These are phyloP conservation scores for Marasmarcha lunaedactyla DNA, from an alignment of 2,888 invertebrate species.

Conservation along the genomic window DNA sequence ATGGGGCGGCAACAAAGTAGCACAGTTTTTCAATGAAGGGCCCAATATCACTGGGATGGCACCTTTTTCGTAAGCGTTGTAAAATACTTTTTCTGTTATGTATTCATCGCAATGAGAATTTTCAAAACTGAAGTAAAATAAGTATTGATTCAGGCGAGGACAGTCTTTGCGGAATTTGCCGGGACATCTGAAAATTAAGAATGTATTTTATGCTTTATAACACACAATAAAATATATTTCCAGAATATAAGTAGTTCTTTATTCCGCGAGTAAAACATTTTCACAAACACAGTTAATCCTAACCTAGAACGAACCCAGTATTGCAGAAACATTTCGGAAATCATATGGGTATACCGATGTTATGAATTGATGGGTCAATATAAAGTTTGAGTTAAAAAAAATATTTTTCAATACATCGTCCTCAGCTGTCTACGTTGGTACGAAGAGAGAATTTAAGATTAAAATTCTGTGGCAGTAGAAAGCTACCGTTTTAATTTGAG, in stretches of 20 bases:
- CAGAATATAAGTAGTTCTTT: conserved; percentile 20
- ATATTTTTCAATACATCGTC: too few species aligned
- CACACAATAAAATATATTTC: neutral
- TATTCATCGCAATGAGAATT: conserved; percentile 73
- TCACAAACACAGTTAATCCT: too few species aligned
- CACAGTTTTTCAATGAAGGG: conserved; percentile 37
- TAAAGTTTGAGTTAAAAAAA: too few species aligned
- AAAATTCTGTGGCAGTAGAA: too few species aligned
- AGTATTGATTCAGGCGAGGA: conserved; percentile 47
- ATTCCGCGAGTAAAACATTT: conserved; percentile 56
- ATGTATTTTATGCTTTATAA: neutral
- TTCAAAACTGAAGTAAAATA: conserved; percentile 74
- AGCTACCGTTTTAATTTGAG: too few species aligned
- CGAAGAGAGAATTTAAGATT: too few species aligned
- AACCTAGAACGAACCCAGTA: too few species aligned
- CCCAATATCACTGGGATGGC: conserved; percentile 73
- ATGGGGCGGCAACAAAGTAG: conserved; percentile 56
- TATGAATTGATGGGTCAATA: too few species aligned
- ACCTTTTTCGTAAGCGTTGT: conserved; percentile 66
- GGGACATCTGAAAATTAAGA: conserved; percentile 9
- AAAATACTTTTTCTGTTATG: conserved; percentile 72
- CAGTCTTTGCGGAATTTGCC: conserved; percentile 40
- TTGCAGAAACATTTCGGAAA: too few species aligned
- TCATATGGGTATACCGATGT: too few species aligned
- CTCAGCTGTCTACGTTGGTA: too few species aligned